A percentile compares a stretch with the other conserved stretches of the same genome.
Evolutionary conservation across 2,113 vertebrate species (phyloP).

Genomic region (Craseonycteris thonglongyai): DNA sequence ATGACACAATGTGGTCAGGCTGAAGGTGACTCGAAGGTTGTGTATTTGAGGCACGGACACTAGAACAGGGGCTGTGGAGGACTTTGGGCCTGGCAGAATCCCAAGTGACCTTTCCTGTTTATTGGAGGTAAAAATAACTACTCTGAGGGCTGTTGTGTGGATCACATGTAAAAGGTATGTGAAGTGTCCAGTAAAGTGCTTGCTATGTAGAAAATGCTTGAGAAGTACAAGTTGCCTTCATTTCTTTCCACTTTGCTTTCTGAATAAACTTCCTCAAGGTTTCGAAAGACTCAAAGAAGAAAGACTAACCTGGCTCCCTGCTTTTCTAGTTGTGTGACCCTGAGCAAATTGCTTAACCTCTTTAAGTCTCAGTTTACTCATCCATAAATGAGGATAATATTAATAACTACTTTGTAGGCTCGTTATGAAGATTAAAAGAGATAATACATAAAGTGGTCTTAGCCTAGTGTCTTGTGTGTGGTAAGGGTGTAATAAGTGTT

Average conservation of each 20-base stretch:
- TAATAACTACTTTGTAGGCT: neutral
- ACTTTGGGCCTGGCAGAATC: neutral
- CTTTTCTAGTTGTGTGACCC: conserved; percentile 1
- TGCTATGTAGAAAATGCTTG: neutral
- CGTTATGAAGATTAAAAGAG: neutral
- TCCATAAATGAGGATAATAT: neutral
- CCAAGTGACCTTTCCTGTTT: neutral
- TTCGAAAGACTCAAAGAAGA: neutral
- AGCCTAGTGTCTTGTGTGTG: neutral
- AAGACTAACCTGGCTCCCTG: neutral
- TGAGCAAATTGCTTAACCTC: conserved; percentile 1
- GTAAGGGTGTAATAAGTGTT: neutral
- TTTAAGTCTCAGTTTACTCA: neutral
- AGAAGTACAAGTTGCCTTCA: neutral
- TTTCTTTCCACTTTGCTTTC: neutral
- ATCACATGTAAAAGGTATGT: neutral
- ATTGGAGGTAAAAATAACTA: neutral
- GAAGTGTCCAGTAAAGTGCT: neutral
- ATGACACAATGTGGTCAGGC: neutral
- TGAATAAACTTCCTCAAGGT: neutral
- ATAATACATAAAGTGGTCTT: neutral
- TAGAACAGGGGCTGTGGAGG: neutral
- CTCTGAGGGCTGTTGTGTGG: neutral
- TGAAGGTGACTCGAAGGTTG: neutral
- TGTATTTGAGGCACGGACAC: neutral